Base-by-base conservation (phyloP, 2,888 invertebrate genomes). In the Agrotis ipsilon region DNA sequence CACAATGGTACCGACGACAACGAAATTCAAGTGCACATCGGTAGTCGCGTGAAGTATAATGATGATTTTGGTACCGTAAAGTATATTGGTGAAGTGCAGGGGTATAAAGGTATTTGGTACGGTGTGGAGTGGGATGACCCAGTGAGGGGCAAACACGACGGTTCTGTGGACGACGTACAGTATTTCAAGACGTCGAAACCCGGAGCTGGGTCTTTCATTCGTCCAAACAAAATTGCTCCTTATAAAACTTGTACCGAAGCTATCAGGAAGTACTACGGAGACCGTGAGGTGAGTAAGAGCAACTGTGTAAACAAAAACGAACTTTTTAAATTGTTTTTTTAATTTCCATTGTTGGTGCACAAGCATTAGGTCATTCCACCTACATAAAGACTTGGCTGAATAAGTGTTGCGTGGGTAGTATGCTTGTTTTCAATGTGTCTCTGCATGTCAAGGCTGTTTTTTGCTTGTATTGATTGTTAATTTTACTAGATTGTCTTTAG, bases 101-200 rank as follows among this genome's bases (percentile, higher is more conserved):
- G 97, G 0, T 97, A 98, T 86, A 94, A 96, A 70, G 98, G 98
- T 55, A 90, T 96, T 45, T 99, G 99, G 99, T 96, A 98, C 68
- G 99, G 99, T 0, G 97, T 99, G n/a, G 99, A 99, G 91, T 99
- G 99, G 99, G 99, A 99, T 92, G 97, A 99, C 87, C 96, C 97
- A 4, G 93, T 95, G 11, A 96, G 99, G 86, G 99, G 99, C 2
- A 99, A 99, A 92, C 99, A 99, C 90, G 97, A 99, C 96, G 99
- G 99, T 0, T 97, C 97, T 55, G 97, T 99, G 54, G 97, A 98
- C 79, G 98, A 98, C 59, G 94, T 97, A 59, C 97, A 97, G 81
- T 99, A 99, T 92, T 99, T 99, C 92, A 96, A 97, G 89, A 92
- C 98, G 0, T 97, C 97, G 61, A 96, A 97, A 90, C 97, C 97